These are phyloP conservation scores for Brienomyrus brachyistius DNA, from an alignment of 2,113 vertebrate genomes.

Conservation along the genomic window DNA sequence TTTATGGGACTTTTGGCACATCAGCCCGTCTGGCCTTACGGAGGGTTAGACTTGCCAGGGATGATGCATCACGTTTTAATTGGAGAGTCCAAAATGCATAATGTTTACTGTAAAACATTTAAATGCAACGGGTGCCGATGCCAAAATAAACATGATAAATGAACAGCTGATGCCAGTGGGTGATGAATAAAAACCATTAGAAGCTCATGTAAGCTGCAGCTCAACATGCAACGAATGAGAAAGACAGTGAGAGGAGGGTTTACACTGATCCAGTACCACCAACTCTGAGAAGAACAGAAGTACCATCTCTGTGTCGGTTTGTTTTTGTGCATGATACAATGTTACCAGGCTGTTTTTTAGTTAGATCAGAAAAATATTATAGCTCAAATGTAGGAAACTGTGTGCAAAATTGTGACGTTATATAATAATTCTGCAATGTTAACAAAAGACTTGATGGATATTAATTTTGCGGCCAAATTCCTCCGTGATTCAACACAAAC, in stretches of 20 bases:
- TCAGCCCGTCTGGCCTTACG: neutral
- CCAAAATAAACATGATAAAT: conserved; percentile 10
- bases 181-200: neutral
- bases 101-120: conserved; percentile 18
- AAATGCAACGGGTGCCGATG: neutral
- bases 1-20: neutral
- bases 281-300: neutral
- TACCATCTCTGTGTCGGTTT: neutral
- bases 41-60: neutral
- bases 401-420: neutral
- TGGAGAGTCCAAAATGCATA: conserved; percentile 8
- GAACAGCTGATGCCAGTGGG: neutral
- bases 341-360: neutral
- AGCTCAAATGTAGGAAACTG: neutral
- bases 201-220: neutral
- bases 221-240: neutral
- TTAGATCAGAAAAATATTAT: neutral
- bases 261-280: neutral
- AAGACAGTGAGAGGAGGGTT: neutral
- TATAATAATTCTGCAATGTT: neutral
- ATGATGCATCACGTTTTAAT: conserved; percentile 13
- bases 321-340: neutral
- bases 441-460: neutral
- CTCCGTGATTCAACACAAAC: neutral
- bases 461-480: neutral